phyloP scores from a whole-genome alignment of 2,113 vertebrate species.

The Eretmochelys imbricata region DNA sequence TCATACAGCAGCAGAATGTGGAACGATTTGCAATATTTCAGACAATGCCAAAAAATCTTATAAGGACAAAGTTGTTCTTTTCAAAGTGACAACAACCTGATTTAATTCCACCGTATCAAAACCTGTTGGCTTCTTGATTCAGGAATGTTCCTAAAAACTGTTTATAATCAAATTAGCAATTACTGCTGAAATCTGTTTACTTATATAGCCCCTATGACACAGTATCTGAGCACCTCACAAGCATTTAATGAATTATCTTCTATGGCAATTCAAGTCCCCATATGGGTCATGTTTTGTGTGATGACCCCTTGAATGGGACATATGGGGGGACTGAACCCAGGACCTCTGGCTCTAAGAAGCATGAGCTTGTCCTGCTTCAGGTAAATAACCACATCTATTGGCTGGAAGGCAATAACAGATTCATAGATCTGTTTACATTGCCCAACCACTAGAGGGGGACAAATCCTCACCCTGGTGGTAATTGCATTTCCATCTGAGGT shows the following conservation, averaged over 20 bases:
- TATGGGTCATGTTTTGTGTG: neutral
- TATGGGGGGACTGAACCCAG: neutral
- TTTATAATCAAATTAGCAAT: neutral
- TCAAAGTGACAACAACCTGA: neutral
- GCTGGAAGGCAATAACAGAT: neutral
- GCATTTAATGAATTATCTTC: neutral
- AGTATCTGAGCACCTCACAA: neutral
- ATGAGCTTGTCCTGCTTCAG: neutral
- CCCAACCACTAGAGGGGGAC: neutral
- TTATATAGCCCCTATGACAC: accelerated
- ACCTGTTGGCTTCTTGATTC: neutral
- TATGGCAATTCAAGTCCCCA: neutral
- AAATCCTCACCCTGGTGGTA: neutral
- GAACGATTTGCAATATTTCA: neutral
- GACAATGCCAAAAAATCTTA: neutral
- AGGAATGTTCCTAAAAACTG: neutral
- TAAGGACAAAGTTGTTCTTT: neutral
- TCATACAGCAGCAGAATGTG: neutral
- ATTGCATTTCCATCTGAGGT: neutral
- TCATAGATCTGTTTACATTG: neutral
- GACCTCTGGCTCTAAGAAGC: neutral
- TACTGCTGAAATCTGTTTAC: neutral
- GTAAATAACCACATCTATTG: neutral
- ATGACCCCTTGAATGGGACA: neutral
- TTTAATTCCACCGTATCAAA: neutral